Conservation (phyloP, 2,888 invertebrate genomes). For the Malthinus flaveolus region DNA sequence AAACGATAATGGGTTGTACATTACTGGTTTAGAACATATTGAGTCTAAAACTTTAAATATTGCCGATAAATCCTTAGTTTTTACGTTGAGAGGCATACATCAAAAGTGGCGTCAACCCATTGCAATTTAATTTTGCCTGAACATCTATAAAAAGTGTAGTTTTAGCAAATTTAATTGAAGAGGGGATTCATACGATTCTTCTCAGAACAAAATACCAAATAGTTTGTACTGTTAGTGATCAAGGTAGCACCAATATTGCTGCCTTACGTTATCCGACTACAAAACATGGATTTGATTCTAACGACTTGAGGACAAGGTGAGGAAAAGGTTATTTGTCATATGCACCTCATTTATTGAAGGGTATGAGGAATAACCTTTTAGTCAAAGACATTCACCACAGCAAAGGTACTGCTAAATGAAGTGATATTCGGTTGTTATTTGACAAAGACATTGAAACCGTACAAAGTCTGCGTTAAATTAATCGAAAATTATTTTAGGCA, state of each 20-base stretch:
- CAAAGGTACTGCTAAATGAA: too few species aligned
- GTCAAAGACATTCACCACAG: background rate
- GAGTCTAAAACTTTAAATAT: background rate
- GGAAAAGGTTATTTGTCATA: background rate
- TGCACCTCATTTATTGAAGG: background rate
- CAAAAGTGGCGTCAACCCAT: background rate
- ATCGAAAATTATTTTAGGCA: slow-evolving; percentile 12
- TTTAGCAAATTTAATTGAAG: background rate
- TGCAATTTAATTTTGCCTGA: background rate
- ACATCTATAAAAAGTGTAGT: background rate
- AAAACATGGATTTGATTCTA: background rate
- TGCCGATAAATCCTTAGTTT: background rate
- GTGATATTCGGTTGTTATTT: background rate
- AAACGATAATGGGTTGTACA: too few species aligned
- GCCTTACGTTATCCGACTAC: background rate
- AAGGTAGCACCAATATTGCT: background rate
- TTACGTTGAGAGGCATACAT: background rate
- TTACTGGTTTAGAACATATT: too few species aligned
- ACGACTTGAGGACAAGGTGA: background rate
- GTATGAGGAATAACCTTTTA: background rate
- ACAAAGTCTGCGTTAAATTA: slow-evolving; percentile 7
- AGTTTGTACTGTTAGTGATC: background rate
- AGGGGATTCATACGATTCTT: background rate
- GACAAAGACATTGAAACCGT: background rate
- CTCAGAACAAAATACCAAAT: background rate